Evolutionary conservation across 1,140 invertebrate genomes (phyloP).

Genomic region (Drosophila quadrilineata): DNA sequence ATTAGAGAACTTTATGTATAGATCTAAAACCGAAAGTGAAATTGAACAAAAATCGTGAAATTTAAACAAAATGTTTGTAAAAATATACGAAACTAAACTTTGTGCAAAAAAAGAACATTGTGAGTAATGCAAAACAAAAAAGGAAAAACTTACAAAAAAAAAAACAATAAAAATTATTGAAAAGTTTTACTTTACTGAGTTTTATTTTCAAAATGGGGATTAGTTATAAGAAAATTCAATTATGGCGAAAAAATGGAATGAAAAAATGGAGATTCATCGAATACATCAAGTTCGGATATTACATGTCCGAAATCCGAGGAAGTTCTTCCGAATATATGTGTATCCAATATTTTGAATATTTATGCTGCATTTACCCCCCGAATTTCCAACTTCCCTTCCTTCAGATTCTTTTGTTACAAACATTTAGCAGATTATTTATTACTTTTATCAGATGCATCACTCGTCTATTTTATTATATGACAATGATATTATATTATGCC

Average conservation of each 20-base stretch:
- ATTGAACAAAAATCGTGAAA: conserved; percentile 28
- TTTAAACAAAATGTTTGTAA: conserved; percentile 61
- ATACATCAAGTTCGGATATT: too few species aligned
- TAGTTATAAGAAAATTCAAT: too few species aligned
- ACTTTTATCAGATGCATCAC: conserved; percentile 62
- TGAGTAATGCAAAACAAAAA: conserved; percentile 57
- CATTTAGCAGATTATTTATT: neutral
- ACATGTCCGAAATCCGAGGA: too few species aligned
- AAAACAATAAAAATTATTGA: conserved; percentile 57
- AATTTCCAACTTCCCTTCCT: too few species aligned
- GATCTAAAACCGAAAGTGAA: conserved; percentile 17
- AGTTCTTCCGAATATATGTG: too few species aligned
- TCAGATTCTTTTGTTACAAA: neutral
- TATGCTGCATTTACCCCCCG: neutral
- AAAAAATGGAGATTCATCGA: too few species aligned
- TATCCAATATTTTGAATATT: neutral
- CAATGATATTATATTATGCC: conserved; percentile 69
- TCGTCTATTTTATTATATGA: conserved; percentile 74
- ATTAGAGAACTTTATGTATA: conserved; percentile 64
- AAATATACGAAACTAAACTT: conserved; percentile 20
- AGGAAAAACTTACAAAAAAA: too few species aligned
- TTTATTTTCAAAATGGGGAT: neutral
- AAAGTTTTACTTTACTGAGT: conserved; percentile 44
- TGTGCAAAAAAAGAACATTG: conserved; percentile 51
- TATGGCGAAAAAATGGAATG: too few species aligned